Base-by-base conservation (phyloP, 2,888 invertebrate genomes). In the Cecidostiba fungosa region DNA sequence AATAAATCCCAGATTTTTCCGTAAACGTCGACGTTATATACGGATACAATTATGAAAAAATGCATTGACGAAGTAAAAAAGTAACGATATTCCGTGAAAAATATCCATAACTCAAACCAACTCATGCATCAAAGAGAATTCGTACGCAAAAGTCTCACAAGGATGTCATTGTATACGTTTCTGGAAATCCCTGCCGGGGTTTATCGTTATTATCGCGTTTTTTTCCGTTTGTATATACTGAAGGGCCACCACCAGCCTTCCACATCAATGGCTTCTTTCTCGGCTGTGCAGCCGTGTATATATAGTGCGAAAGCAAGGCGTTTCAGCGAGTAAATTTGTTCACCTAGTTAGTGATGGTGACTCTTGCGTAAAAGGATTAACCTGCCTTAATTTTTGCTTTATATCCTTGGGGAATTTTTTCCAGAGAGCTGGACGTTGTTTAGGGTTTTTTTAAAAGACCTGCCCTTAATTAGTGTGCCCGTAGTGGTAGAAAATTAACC, bases 291-390 rank as follows among this genome's bases (percentile, higher is more conserved):
- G 54, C 54, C 0, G 43, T 10, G 32, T 32, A 39, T 39, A 39
- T 39, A 10, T 12, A 43, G 10, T 43, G 54, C n/a, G 6, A 66
- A 29, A 66, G 66, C 29, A 23, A 66, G 62, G 62, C n/a, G 62
- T 66, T 66, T 29, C 29, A 66, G 23, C 26, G 66, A 29, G n/a
- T 0, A 66, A 26, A 29, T 66, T 66, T 66, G n/a, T 16, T 62
- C 62, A 19, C 43, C 2, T 43, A 12, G 12, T 43, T 43, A 43
- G 43, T 3, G 26, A 62, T 10, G 23, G 12, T 5, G 54, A 10
- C 54, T 59, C 29, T 36, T 36, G 54, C n/a, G 36, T 77, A 39
- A 77, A 77, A 39, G 62, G 59, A 77, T 77, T 77, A 77, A 39
- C 5, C n/a, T 23, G 39, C 26, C 23, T 77, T 77, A 59, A 77